phyloP scores from a whole-genome alignment of 2,888 invertebrate species.

The Omphaloscelis lunosa region DNA sequence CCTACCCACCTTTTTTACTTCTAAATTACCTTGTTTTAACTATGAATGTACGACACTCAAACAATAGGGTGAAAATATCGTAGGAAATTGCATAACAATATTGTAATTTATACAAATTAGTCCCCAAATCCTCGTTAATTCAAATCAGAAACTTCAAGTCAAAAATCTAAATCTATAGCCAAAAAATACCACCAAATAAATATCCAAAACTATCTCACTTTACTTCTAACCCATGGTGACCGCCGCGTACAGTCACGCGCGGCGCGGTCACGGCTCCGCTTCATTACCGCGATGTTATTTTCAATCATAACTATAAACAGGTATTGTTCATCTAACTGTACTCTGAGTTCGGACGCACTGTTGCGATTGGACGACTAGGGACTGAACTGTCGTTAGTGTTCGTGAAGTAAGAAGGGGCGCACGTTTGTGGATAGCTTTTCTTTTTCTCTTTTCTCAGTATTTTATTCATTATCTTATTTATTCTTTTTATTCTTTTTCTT shows the following conservation, averaged over 20 bases:
- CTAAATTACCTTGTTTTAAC: no score
- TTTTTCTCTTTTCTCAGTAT: no score
- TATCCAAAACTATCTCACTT: conserved; percentile 20
- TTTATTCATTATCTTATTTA: no score
- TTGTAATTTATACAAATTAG: no score
- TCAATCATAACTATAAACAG: conserved; percentile 84
- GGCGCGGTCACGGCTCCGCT: conserved; percentile 78
- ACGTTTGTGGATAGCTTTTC: background rate
- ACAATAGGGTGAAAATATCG: background rate
- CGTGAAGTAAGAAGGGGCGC: conserved; percentile 17
- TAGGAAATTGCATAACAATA: no score
- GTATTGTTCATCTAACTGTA: conserved; percentile 78
- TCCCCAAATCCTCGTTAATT: background rate
- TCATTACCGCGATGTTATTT: conserved; percentile 82
- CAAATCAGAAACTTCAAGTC: no score
- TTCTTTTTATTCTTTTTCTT: no score
- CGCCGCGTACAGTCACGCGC: conserved; percentile 74
- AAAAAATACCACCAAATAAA: background rate
- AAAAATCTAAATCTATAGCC: no score
- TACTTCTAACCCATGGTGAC: conserved; percentile 50
- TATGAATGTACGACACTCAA: background rate
- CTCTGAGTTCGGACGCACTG: conserved; percentile 56
- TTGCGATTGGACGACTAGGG: conserved; percentile 38
- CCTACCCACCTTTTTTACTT: no score
- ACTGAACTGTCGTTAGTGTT: conserved; percentile 32